These are phyloP conservation scores for Chrysodeixis includens DNA, from an alignment of 2,888 invertebrate genomes.

Conservation along the genomic window DNA sequence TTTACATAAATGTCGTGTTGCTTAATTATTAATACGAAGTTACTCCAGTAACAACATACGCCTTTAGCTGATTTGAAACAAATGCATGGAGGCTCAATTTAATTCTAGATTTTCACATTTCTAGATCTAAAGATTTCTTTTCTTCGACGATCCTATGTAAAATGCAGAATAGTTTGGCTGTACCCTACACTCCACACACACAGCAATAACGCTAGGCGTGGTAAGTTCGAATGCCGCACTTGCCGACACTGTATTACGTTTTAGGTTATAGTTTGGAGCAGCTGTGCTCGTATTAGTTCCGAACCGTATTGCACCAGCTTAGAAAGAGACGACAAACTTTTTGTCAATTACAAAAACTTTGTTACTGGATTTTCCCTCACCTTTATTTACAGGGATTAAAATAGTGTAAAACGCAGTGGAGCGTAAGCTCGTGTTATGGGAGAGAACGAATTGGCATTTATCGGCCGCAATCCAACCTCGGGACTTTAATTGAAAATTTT, in stretches of 20 bases:
- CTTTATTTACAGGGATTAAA: not conserved
- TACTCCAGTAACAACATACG: not conserved
- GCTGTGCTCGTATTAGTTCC: constrained; percentile 58
- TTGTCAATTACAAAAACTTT: constrained; percentile 31
- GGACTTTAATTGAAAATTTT: constrained; percentile 30
- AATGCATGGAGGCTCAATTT: not conserved
- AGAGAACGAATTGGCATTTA: constrained; percentile 3
- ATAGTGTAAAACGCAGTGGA: not conserved
- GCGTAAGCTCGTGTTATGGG: not conserved
- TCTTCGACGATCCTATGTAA: not conserved
- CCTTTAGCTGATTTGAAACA: not conserved
- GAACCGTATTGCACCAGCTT: constrained; percentile 49
- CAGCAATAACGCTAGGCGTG: constrained; percentile 12
- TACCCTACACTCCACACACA: not conserved
- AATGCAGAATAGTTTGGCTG: constrained; percentile 9
- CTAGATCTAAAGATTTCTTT: not conserved
- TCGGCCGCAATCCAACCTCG: constrained; percentile 20
- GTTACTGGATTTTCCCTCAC: constrained; percentile 9
- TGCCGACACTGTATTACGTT: constrained; percentile 46
- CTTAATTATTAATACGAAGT: not conserved
- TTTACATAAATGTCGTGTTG: not conserved
- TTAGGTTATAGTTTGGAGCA: constrained; percentile 45
- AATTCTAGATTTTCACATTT: not conserved
- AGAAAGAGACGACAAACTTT: constrained; percentile 36
- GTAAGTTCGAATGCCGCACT: constrained; percentile 33